Conservation (phyloP, 2,113 vertebrate genomes). For the Alosa alosa region DNA sequence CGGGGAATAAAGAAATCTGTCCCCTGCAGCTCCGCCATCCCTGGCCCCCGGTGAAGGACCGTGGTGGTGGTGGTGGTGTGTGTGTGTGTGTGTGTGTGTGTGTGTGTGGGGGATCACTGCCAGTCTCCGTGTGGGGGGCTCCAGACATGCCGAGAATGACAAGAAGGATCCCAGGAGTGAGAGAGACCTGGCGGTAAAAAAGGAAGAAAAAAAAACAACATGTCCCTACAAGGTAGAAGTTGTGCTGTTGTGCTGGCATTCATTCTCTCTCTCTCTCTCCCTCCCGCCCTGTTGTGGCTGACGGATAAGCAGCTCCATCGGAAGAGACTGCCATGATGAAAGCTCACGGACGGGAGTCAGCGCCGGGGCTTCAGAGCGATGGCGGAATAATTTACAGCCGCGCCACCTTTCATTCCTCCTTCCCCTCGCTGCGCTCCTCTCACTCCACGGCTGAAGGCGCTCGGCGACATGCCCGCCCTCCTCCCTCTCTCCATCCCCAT, state of each 20-base stretch:
- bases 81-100: too few species aligned
- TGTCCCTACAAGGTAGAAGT: not conserved
- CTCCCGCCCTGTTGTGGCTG: slow-evolving; percentile 33
- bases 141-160: not conserved
- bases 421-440: slow-evolving; percentile 23
- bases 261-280: not conserved
- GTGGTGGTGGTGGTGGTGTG: too few species aligned
- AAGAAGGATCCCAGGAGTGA: not conserved
- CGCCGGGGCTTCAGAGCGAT: slow-evolving; percentile 49
- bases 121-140: not conserved
- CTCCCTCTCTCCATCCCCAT: not conserved
- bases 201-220: not conserved
- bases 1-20: not conserved
- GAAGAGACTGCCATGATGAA: slow-evolving; percentile 56
- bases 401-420: slow-evolving; percentile 59
- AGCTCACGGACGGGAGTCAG: slow-evolving; percentile 27
- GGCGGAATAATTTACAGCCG: slow-evolving; percentile 68
- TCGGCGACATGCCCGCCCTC: slow-evolving; percentile 31
- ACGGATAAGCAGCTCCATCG: slow-evolving; percentile 58
- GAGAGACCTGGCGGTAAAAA: not conserved
- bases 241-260: not conserved
- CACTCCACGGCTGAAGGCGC: slow-evolving; percentile 59
- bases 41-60: too few species aligned
- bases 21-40: not conserved
- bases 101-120: not conserved